Percentiles rank a stretch among this genome's conserved stretches.
Conservation (phyloP, 2,888 invertebrate species). For the Sabatieria punctata region DNA sequence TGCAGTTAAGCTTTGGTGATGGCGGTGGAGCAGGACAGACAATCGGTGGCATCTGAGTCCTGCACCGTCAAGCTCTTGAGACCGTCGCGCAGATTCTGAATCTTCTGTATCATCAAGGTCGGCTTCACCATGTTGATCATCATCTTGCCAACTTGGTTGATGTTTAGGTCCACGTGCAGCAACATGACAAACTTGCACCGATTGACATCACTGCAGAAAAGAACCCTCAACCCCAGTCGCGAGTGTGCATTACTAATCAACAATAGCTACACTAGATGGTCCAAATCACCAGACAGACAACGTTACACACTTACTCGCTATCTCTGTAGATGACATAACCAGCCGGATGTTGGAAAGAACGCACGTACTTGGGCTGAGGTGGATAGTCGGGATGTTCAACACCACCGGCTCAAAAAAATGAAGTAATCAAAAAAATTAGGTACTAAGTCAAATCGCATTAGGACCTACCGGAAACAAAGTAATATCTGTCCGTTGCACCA, state of each 20-base stretch:
- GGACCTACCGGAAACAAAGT: background rate
- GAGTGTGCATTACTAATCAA: background rate
- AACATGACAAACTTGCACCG: constrained; percentile 1
- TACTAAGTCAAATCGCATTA: background rate
- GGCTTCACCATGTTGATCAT: constrained; percentile 5
- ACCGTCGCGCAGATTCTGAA: background rate
- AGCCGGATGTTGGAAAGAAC: constrained; percentile 2
- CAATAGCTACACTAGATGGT: too few relatives aligned
- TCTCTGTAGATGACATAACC: constrained; percentile 1
- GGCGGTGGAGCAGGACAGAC: too few relatives aligned
- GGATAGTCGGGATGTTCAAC: background rate
- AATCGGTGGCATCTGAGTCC: too few relatives aligned
- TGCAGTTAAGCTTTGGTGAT: too few relatives aligned
- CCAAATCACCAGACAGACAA: too few relatives aligned
- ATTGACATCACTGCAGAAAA: background rate
- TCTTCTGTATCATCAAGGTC: constrained; percentile 1
- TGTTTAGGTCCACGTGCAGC: constrained; percentile 6
- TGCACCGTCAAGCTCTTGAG: too few relatives aligned
- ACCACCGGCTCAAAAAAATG: background rate
- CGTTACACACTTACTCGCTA: background rate
- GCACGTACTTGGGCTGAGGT: background rate
- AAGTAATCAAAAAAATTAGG: background rate
- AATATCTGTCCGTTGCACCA: background rate
- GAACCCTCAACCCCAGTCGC: background rate
- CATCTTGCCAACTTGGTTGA: background rate